Percentiles rank a stretch among this genome's conserved stretches.
Conservation (phyloP, 2,888 invertebrate genomes). For the Autographa gamma region DNA sequence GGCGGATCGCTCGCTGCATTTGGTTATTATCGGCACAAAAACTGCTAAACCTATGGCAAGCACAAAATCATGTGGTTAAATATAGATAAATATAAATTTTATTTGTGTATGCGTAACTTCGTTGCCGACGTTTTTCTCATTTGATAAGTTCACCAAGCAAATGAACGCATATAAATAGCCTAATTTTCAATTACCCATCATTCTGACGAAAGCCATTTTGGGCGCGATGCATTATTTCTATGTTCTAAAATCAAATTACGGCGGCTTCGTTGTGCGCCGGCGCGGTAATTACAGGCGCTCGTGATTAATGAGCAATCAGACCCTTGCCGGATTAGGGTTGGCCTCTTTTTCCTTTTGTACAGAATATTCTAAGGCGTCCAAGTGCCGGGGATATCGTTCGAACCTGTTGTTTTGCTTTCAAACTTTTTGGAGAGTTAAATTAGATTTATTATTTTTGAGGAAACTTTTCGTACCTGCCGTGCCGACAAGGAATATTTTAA, state of each 20-base stretch:
- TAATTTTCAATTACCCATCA: constrained; percentile 52
- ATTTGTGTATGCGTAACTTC: background rate
- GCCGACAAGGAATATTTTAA: constrained; percentile 29
- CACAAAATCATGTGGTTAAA: background rate
- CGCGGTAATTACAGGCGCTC: constrained; percentile 82
- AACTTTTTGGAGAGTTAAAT: constrained; percentile 64
- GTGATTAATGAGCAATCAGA: constrained; percentile 87
- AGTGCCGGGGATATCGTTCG: constrained; percentile 54
- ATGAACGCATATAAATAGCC: constrained; percentile 37
- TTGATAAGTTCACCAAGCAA: constrained; percentile 9
- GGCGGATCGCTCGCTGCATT: constrained; percentile 35
- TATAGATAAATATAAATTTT: background rate
- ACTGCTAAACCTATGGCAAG: background rate
- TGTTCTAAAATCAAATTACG: constrained; percentile 83
- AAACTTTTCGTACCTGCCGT: constrained; percentile 53
- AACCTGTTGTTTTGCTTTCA: constrained; percentile 58
- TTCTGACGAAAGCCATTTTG: constrained; percentile 59
- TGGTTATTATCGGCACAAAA: constrained; percentile 30
- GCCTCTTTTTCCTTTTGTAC: constrained; percentile 62
- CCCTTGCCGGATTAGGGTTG: constrained; percentile 75
- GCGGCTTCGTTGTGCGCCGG: constrained; percentile 71
- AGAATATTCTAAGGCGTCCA: constrained; percentile 61
- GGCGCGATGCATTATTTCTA: constrained; percentile 75
- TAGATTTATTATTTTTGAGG: constrained; percentile 62
- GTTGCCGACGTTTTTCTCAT: background rate